Evolutionary conservation across 2,797 vertebrate species (phyloP), one percentile per base, ranked within the genome.

Genomic region (Rhincodon typus): DNA sequence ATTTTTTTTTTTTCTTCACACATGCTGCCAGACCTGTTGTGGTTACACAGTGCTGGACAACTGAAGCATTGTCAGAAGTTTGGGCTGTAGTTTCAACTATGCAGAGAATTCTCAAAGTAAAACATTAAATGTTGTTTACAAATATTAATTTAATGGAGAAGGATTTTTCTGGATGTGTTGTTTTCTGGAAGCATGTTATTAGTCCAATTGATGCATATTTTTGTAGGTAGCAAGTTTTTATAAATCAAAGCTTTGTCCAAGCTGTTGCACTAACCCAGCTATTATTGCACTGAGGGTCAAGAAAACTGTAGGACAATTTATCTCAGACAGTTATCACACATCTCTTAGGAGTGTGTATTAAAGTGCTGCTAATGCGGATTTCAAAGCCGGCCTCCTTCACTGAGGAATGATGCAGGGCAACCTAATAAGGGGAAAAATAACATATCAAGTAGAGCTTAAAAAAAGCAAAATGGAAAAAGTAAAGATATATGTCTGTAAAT

Each of bases 401-500:
- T 69, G 66, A 93, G 27, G 70, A 95, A 95, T 77, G 30, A n/a
- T 30, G 46, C 94, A 95, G 12, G 94, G 94, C 74, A 50, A 95
- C 69, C 46, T 95, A 95, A 95, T 95, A 77, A 77, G 94, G 94
- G 94, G 69, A 93, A 53, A 95, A 95, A 95, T 95, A 94, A 77
- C 69, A 72, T n/a, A 93, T 69, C n/a, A 93, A 93, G 69, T 95
- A 77, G 42, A 77, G 72, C 94, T 77, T 30, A 72, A 21, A 95
- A 91, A 84, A 94, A 19, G 72, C 94, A 95, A 95, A 95, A 77
- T 95, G 94, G 94, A 95, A 95, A 95, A 95, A 95, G 94, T 6
- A 77, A 95, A 95, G 94, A 95, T 95, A 95, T 53, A 95, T 95
- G 94, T 72, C 67, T 77, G 69, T 95, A 77, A 95, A 74, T 95